phyloP scores from a whole-genome alignment of 2,113 vertebrate species.

The Pelvicachromis taeniatus region DNA sequence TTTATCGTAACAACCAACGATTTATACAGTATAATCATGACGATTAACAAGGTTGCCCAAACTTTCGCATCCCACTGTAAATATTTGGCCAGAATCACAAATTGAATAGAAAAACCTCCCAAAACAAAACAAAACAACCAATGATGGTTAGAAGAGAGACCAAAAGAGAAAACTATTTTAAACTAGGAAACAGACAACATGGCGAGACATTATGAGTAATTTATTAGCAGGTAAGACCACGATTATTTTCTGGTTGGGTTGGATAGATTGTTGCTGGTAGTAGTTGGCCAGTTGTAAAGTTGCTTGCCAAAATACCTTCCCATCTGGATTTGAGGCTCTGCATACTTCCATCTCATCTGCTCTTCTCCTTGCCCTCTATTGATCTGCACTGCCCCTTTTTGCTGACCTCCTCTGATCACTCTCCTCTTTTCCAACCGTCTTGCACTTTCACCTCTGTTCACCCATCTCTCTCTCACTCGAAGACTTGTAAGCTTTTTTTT shows the following conservation, averaged over 20 bases:
- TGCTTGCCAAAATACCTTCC: conserved; percentile 22
- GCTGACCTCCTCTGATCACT: conserved; percentile 44
- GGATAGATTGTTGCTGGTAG: neutral
- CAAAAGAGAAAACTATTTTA: neutral
- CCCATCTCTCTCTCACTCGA: neutral
- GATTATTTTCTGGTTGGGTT: conserved; percentile 24
- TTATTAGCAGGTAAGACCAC: neutral
- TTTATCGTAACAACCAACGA: no score
- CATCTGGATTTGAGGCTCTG: neutral
- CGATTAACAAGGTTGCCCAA: no score
- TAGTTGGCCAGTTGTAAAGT: neutral
- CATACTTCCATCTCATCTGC: neutral
- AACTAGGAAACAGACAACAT: neutral
- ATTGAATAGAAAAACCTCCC: neutral
- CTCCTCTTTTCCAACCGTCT: conserved; percentile 12
- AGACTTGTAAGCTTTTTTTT: neutral
- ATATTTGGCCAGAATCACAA: neutral
- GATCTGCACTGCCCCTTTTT: conserved; percentile 22
- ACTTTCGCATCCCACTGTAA: no score
- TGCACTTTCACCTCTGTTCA: conserved; percentile 6
- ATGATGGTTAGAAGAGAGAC: neutral
- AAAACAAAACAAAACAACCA: neutral
- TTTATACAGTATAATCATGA: no score
- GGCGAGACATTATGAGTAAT: neutral
- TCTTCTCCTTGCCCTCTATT: conserved; percentile 7